These are phyloP conservation scores for Stictocephala bisonia DNA, from an alignment of 2,888 invertebrate genomes.

Conservation along the genomic window DNA sequence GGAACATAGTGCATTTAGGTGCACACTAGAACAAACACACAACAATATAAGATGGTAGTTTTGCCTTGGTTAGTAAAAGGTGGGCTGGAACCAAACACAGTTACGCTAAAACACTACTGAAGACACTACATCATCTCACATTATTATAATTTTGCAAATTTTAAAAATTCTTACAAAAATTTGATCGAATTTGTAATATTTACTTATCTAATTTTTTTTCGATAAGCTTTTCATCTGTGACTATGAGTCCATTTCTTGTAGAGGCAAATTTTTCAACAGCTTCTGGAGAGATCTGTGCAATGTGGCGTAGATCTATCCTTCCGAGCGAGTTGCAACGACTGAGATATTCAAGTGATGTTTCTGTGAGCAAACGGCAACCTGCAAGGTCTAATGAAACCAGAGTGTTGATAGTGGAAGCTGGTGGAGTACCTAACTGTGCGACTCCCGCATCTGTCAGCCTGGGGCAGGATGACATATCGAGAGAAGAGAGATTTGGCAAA, in stretches of 20 bases:
- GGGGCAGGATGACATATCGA: conserved; percentile 89
- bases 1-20: conserved; percentile 25
- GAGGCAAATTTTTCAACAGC: conserved; percentile 83
- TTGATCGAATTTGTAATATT: neutral
- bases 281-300: conserved; percentile 82
- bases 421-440: conserved; percentile 83
- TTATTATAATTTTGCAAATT: neutral
- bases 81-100: neutral
- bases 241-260: conserved; percentile 43
- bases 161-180: conserved; percentile 1
- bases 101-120: neutral
- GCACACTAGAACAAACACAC: conserved; percentile 31
- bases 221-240: conserved; percentile 50
- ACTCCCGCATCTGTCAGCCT: conserved; percentile 91
- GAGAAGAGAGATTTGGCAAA: conserved; percentile 76
- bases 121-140: neutral
- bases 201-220: conserved; percentile 46
- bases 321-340: conserved; percentile 73
- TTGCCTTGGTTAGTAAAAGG: neutral
- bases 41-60: conserved; percentile 18
- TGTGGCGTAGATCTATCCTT: conserved; percentile 82
- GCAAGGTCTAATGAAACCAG: conserved; percentile 82
- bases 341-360: conserved; percentile 84
- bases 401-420: conserved; percentile 72
- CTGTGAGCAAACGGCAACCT: conserved; percentile 84